Evolutionary conservation across 2,888 invertebrate genomes (phyloP).

Genomic region (Lagria hirta): DNA sequence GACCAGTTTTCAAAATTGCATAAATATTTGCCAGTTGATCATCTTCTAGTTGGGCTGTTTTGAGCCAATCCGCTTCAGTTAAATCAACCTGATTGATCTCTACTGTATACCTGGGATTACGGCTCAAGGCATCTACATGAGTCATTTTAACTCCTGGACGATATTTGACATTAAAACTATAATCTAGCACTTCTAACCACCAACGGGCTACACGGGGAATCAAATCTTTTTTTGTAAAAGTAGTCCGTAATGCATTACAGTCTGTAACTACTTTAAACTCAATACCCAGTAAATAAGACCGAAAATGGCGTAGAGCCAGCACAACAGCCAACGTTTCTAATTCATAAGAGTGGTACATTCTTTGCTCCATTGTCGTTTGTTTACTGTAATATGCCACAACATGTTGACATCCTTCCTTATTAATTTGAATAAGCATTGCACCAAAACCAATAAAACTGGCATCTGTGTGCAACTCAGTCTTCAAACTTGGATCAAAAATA

Average conservation of each 20-base stretch:
- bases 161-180: no score
- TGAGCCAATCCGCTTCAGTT: no score
- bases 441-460: conserved; percentile 35
- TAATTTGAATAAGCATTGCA: conserved; percentile 38
- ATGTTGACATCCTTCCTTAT: conserved; percentile 17
- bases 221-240: conserved; percentile 38
- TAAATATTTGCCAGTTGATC: no score
- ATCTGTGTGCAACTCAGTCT: conserved; percentile 38
- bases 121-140: no score
- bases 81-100: no score
- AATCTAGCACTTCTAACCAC: no score
- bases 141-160: no score
- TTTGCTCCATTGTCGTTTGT: conserved; percentile 33
- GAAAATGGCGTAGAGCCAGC: conserved; percentile 34
- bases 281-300: conserved; percentile 35
- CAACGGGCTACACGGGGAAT: conserved; percentile 39
- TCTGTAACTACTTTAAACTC: conserved; percentile 40
- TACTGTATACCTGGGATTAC: no score
- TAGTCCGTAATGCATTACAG: conserved; percentile 40
- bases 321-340: conserved; percentile 43
- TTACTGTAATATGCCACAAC: conserved; percentile 35
- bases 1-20: conserved; percentile 41
- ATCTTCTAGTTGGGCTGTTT: no score
- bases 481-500: conserved; percentile 32
- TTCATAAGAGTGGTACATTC: conserved; percentile 39